phyloP scores from a whole-genome alignment of 1,140 invertebrate genomes.

The Arion vulgaris region DNA sequence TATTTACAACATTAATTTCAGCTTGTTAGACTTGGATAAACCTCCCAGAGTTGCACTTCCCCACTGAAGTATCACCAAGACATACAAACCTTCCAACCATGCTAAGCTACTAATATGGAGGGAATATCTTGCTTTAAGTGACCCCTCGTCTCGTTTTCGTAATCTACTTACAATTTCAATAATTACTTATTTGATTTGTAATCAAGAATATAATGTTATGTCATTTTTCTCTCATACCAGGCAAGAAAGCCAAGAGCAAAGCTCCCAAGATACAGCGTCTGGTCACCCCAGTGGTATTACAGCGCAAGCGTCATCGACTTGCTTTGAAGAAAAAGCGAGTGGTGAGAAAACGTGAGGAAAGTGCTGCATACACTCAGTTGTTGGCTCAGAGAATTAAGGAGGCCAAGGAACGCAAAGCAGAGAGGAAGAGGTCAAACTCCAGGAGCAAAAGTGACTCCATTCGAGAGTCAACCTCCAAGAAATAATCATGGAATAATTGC shows the following conservation, averaged over 20 bases:
- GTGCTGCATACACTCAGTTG: conserved; percentile 95
- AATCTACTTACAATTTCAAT: too few relatives aligned
- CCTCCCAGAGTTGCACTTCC: too few relatives aligned
- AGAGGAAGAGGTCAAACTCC: conserved; percentile 78
- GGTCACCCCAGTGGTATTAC: conserved; percentile 93
- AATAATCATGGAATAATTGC: background rate
- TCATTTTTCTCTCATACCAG: conserved; percentile 54
- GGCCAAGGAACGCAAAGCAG: conserved; percentile 88
- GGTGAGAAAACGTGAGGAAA: conserved; percentile 83
- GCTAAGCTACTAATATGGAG: too few relatives aligned
- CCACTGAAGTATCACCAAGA: too few relatives aligned
- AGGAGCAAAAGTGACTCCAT: conserved; percentile 55
- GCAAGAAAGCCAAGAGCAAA: conserved; percentile 80
- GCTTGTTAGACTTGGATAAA: too few relatives aligned
- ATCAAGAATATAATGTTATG: too few relatives aligned
- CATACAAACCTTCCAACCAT: too few relatives aligned
- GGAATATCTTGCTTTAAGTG: too few relatives aligned
- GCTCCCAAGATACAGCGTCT: conserved; percentile 99
- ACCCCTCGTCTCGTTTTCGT: too few relatives aligned
- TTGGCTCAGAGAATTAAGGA: conserved; percentile 97
- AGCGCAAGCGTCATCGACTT: conserved; percentile 93
- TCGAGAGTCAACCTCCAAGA: conserved; percentile 51
- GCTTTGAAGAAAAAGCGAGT: conserved; percentile 93
- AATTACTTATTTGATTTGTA: too few relatives aligned
- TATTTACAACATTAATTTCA: too few relatives aligned